Conservation (phyloP, 2,888 invertebrate genomes). For the Drosophila barbarae region DNA sequence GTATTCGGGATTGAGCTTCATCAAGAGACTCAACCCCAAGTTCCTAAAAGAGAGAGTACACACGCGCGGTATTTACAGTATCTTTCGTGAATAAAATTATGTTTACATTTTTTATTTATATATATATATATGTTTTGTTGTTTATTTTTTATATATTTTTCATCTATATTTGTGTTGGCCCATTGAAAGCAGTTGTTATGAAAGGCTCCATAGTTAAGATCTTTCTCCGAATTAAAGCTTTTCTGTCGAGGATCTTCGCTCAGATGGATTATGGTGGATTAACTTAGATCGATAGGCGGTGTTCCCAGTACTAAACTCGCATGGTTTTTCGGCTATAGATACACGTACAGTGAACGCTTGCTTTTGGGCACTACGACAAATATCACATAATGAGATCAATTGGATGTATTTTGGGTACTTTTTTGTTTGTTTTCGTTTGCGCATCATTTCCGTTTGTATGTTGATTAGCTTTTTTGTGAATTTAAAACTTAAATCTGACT, state of each 20-base stretch:
- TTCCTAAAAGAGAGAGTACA: slow-evolving; percentile 41
- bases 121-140: slow-evolving; percentile 31
- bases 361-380: slow-evolving; percentile 71
- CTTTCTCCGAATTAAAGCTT: slow-evolving; percentile 4
- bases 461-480: slow-evolving; percentile 16
- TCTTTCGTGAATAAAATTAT: slow-evolving; percentile 21
- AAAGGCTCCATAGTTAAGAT: slow-evolving; percentile 52
- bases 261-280: slow-evolving; percentile 34
- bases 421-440: slow-evolving; percentile 34
- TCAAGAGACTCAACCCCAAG: slow-evolving; percentile 26
- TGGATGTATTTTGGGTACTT: slow-evolving; percentile 67
- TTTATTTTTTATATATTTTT: slow-evolving; percentile 26
- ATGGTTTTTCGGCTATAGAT: slow-evolving; percentile 40
- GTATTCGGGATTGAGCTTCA: slow-evolving; percentile 16
- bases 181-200: slow-evolving; percentile 30
- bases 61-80: slow-evolving; percentile 57
- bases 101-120: slow-evolving; percentile 16
- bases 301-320: slow-evolving; percentile 48
- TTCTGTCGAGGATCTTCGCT: slow-evolving; percentile 11
- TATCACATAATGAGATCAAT: slow-evolving; percentile 77
- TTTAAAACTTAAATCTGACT: slow-evolving; percentile 57
- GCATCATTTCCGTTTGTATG: slow-evolving; percentile 28
- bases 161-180: slow-evolving; percentile 17
- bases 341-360: slow-evolving; percentile 64
- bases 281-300: slow-evolving; percentile 53